Conservation (phyloP, 2,113 vertebrate genomes). For the Hylia prasina region DNA sequence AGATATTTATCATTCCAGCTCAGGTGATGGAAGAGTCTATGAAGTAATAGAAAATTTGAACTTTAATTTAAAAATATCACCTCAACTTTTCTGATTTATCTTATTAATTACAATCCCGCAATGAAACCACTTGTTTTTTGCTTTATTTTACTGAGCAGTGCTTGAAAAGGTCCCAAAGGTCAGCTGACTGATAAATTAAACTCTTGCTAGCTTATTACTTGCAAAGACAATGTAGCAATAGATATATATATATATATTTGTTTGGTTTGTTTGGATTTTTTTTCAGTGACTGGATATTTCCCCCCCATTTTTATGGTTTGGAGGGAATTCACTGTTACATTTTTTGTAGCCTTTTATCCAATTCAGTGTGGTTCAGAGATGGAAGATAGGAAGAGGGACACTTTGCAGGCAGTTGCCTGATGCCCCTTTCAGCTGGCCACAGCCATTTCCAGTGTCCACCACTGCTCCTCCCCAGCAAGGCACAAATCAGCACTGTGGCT, state of each 20-base stretch:
- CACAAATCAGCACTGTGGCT: accelerated
- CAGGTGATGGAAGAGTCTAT: background rate
- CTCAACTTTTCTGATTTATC: background rate
- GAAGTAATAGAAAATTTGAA: background rate
- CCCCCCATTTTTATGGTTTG: accelerated
- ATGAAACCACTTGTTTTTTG: background rate
- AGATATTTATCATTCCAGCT: background rate
- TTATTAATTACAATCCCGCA: background rate
- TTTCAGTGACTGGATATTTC: background rate
- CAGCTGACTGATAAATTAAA: background rate
- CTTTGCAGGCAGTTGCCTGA: background rate
- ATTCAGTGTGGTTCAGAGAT: background rate
- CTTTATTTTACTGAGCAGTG: background rate
- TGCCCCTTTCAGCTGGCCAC: background rate
- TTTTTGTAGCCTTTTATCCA: background rate
- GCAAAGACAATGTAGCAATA: accelerated
- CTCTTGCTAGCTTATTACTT: background rate
- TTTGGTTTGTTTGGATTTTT: background rate
- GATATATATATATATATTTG: too few relatives aligned
- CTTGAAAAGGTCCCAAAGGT: background rate
- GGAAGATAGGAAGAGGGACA: background rate
- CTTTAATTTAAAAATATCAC: background rate
- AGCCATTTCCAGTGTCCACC: background rate
- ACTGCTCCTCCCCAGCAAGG: background rate
- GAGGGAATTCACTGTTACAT: accelerated